These are phyloP conservation scores for Meda fulgida DNA, from an alignment of 2,797 vertebrate species.

Conservation along the genomic window DNA sequence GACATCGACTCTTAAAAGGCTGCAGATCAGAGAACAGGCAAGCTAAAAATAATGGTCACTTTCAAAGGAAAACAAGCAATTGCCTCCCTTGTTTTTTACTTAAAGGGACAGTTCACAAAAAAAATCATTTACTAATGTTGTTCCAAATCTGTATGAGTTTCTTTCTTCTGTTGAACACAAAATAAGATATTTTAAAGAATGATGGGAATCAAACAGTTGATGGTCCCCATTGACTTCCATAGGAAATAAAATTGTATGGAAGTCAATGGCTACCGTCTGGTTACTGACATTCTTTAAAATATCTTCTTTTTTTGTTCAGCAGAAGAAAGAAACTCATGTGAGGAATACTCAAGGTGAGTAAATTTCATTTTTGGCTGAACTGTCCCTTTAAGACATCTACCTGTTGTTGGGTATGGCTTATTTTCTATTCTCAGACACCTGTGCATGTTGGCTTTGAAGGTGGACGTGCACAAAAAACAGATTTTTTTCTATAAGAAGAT, in stretches of 20 bases:
- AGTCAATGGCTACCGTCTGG: too few relatives aligned
- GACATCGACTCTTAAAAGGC: conserved; percentile 23
- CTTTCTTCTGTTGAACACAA: neutral
- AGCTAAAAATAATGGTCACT: conserved; percentile 19
- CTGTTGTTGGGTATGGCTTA: too few relatives aligned
- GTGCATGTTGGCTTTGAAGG: neutral
- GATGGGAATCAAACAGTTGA: too few relatives aligned
- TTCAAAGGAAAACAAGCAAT: neutral
- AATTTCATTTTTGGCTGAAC: too few relatives aligned
- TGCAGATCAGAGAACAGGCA: neutral
- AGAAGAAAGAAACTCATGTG: too few relatives aligned
- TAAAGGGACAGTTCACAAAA: neutral
- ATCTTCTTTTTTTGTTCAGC: too few relatives aligned
- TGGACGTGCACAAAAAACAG: neutral
- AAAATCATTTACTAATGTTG: neutral
- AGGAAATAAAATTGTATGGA: too few relatives aligned
- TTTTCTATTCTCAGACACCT: neutral
- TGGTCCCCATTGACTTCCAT: too few relatives aligned
- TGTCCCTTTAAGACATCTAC: too few relatives aligned
- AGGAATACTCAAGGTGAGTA: too few relatives aligned
- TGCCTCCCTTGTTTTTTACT: neutral
- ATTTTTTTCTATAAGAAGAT: too few relatives aligned
- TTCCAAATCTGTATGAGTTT: neutral
- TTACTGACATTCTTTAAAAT: too few relatives aligned
- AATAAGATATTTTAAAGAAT: neutral